Conservation (phyloP, 2,888 invertebrate genomes). For the Tetranychus truncatus region DNA sequence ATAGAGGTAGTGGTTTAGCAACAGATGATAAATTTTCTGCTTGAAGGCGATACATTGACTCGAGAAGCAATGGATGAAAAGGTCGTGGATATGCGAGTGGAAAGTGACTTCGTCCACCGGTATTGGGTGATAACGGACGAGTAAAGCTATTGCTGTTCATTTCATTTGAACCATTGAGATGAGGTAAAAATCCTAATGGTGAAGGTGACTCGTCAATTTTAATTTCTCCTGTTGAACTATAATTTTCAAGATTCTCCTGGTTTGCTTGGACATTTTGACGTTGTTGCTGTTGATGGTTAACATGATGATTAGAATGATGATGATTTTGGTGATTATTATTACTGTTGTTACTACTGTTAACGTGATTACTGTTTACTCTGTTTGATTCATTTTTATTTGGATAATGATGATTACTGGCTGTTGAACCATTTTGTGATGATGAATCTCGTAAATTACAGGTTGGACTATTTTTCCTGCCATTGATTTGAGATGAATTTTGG, state of each 20-base stretch:
- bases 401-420: neutral
- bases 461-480: neutral
- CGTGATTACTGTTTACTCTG: no score
- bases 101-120: slow-evolving; percentile 26
- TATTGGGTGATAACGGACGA: slow-evolving; percentile 25
- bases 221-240: neutral
- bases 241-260: slow-evolving; percentile 4
- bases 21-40: slow-evolving; percentile 26
- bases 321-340: slow-evolving; percentile 14
- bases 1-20: neutral
- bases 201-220: neutral
- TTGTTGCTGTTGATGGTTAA: slow-evolving; percentile 15
- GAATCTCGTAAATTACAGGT: neutral
- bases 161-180: neutral
- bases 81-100: slow-evolving; percentile 55
- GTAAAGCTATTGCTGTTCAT: neutral
- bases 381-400: no score
- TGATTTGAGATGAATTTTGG: neutral
- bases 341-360: no score
- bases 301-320: slow-evolving; percentile 14
- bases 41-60: slow-evolving; percentile 28
- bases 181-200: slow-evolving; percentile 1
- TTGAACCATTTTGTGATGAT: neutral
- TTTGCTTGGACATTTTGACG: slow-evolving; percentile 10
- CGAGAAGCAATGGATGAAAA: slow-evolving; percentile 47